Conservation (phyloP, 2,797 vertebrate species). For the Anabas testudineus region DNA sequence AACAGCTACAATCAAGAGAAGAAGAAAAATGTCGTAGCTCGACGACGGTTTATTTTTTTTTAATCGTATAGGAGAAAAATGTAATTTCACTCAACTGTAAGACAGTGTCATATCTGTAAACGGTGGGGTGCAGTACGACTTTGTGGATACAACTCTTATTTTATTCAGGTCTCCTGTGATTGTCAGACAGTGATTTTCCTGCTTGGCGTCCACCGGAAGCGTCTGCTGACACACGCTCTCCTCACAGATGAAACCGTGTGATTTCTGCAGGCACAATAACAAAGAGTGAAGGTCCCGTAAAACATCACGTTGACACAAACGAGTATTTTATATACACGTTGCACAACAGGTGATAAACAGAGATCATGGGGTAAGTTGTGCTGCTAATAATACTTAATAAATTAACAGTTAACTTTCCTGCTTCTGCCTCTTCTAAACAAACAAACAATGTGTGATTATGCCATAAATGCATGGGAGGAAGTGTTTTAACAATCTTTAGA, state of each 20-base stretch:
- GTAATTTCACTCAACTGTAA: slow-evolving; percentile 41
- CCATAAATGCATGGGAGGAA: background rate
- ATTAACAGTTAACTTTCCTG: no score
- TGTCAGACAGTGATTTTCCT: slow-evolving; percentile 48
- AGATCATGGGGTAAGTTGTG: no score
- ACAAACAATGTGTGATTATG: background rate
- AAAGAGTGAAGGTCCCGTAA: background rate
- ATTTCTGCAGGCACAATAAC: slow-evolving; percentile 14
- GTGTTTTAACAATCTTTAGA: background rate
- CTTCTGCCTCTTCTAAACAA: background rate
- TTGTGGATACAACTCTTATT: background rate
- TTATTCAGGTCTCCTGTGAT: slow-evolving; percentile 20
- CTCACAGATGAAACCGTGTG: fast-evolving
- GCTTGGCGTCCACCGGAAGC: background rate
- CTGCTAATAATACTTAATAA: no score
- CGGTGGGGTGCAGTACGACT: slow-evolving; percentile 13
- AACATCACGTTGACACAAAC: background rate
- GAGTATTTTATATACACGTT: no score
- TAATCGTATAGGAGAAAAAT: no score
- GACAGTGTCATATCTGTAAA: fast-evolving
- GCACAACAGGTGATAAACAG: no score
- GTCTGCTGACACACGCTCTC: background rate
- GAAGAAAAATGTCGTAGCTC: background rate
- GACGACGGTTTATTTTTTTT: no score
- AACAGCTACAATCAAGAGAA: slow-evolving; percentile 1